Evolutionary conservation across 2,113 vertebrate genomes (phyloP).

Genomic region (Loxodonta africana): DNA sequence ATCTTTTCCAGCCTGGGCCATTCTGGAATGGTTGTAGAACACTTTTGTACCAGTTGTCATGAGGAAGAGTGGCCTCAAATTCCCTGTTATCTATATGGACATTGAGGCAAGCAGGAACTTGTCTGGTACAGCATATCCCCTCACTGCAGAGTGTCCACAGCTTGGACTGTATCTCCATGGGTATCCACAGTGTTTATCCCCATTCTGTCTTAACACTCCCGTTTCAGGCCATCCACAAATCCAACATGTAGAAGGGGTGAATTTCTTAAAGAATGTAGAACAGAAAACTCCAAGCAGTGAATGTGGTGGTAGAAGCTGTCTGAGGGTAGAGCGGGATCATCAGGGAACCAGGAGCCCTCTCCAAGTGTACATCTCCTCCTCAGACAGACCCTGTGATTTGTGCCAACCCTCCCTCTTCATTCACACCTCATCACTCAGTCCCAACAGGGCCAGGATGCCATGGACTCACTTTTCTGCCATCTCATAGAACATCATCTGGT

Average conservation of each 20-base stretch:
- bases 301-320: neutral
- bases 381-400: neutral
- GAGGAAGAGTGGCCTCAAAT: neutral
- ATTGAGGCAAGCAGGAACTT: neutral
- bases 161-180: neutral
- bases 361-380: neutral
- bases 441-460: neutral
- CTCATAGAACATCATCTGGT: conserved; percentile 82
- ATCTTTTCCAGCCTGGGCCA: neutral
- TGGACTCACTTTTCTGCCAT: conserved; percentile 82
- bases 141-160: neutral
- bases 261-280: neutral
- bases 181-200: neutral
- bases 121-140: neutral
- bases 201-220: neutral
- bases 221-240: neutral
- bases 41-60: neutral
- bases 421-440: neutral
- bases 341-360: neutral
- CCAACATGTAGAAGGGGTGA: neutral
- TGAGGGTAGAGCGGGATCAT: neutral
- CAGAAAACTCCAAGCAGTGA: neutral
- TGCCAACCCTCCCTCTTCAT: neutral
- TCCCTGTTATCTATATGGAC: neutral
- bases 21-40: neutral